A percentile compares a stretch with the other conserved stretches of the same genome.
Evolutionary conservation across 2,113 vertebrate species (phyloP).

Genomic region (Cairina moschata): DNA sequence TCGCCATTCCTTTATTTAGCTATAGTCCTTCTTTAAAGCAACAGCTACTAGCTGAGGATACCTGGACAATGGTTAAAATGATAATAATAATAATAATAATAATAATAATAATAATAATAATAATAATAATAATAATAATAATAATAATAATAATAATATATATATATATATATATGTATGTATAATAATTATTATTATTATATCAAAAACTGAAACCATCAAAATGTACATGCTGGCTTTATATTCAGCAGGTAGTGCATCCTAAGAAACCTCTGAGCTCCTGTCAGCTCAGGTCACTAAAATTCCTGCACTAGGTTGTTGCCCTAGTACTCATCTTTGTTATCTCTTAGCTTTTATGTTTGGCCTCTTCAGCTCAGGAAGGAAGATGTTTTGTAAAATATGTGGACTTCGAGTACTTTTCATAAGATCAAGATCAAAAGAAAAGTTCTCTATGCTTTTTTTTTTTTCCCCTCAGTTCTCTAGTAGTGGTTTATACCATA

Average conservation of each 20-base stretch:
- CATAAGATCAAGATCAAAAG: neutral
- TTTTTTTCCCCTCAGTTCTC: neutral
- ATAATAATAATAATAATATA: too few relatives aligned
- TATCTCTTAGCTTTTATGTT: neutral
- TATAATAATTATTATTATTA: too few relatives aligned
- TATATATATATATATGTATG: too few relatives aligned
- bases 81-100: too few relatives aligned
- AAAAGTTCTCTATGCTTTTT: neutral
- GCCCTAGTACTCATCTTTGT: accelerated
- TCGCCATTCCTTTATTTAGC: constrained; percentile 17
- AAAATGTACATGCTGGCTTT: neutral
- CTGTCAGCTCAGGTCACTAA: neutral
- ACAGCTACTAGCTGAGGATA: neutral
- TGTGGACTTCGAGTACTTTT: neutral
- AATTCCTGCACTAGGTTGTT: neutral
- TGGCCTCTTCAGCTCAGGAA: neutral
- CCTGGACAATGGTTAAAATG: neutral
- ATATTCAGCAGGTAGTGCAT: neutral
- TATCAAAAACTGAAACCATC: neutral
- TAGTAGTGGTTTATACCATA: neutral
- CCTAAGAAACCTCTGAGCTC: neutral
- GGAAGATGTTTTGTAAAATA: neutral
- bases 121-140: too few relatives aligned
- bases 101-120: too few relatives aligned
- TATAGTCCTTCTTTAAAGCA: constrained; percentile 7